phyloP scores from a whole-genome alignment of 2,113 vertebrate species.

The cattle (Bos taurus) region DNA sequence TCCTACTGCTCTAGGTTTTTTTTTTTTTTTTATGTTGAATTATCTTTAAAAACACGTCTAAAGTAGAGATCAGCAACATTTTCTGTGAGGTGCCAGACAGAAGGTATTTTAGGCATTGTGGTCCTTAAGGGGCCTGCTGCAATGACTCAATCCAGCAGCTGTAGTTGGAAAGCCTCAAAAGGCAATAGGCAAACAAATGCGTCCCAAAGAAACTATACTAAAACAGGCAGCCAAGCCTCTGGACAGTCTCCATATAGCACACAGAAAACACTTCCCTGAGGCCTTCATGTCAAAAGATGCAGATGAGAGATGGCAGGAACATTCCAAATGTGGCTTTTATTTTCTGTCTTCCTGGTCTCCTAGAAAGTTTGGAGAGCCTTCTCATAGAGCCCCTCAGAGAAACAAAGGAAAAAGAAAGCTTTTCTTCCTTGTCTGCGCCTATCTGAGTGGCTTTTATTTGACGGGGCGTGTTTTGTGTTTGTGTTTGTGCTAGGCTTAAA shows the following conservation, averaged over 20 bases:
- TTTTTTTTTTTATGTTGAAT: not conserved
- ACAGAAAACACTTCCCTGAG: not conserved
- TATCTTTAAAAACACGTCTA: not conserved
- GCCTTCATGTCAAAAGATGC: accelerated
- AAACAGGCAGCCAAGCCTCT: not conserved
- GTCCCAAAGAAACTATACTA: not conserved
- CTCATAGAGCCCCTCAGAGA: not conserved
- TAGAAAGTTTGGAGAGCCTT: not conserved
- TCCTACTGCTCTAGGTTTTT: not conserved
- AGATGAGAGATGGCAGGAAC: not conserved
- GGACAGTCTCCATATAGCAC: not conserved
- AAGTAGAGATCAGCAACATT: not conserved
- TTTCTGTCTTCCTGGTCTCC: not conserved
- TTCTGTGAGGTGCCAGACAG: not conserved
- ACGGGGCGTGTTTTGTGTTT: not conserved
- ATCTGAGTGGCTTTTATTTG: not conserved
- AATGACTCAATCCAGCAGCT: not conserved
- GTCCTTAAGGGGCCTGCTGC: not conserved
- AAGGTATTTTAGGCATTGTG: not conserved
- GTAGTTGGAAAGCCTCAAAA: not conserved
- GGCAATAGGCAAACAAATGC: not conserved
- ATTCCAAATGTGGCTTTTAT: not conserved
- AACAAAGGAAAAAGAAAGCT: not conserved
- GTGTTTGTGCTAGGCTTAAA: conserved; percentile 28
- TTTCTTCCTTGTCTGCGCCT: not conserved